Conservation (phyloP, 2,113 vertebrate species). For the Lota lota region DNA sequence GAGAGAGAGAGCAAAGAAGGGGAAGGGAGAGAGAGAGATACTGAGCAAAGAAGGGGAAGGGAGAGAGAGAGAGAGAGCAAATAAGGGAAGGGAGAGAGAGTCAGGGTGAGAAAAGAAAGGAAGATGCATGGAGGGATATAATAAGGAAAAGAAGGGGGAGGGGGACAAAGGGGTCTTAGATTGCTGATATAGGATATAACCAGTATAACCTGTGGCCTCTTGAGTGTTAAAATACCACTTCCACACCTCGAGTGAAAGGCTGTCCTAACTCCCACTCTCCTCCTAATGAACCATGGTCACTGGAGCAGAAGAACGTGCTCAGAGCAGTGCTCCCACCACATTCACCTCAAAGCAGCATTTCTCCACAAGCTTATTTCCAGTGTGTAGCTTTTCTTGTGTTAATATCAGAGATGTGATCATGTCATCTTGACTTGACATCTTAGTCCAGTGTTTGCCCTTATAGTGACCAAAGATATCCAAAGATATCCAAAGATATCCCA, state of each 20-base stretch:
- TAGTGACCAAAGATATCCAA: too few relatives aligned
- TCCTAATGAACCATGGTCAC: neutral
- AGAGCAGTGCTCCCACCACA: too few relatives aligned
- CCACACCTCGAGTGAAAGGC: slow-evolving; percentile 24
- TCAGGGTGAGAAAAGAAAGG: slow-evolving; percentile 8
- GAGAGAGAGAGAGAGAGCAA: neutral
- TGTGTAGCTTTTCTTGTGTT: too few relatives aligned
- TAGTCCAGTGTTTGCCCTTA: too few relatives aligned
- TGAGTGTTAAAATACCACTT: slow-evolving; percentile 47
- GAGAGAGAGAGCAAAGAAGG: neutral
- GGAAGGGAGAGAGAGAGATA: slow-evolving; percentile 1
- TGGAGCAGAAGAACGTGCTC: neutral
- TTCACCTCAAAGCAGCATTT: too few relatives aligned
- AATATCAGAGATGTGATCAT: too few relatives aligned
- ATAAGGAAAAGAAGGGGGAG: neutral
- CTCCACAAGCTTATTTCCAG: too few relatives aligned
- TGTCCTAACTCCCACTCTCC: slow-evolving; percentile 5
- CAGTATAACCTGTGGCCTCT: slow-evolving; percentile 39
- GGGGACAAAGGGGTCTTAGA: slow-evolving; percentile 17
- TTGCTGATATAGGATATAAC: slow-evolving; percentile 25
- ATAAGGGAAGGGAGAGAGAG: slow-evolving; percentile 14
- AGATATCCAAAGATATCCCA: too few relatives aligned
- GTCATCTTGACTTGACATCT: too few relatives aligned
- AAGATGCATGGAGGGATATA: slow-evolving; percentile 1
- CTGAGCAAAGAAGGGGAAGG: too few relatives aligned